phyloP scores from a whole-genome alignment of 1,140 invertebrate species.

The Formica exsecta region DNA sequence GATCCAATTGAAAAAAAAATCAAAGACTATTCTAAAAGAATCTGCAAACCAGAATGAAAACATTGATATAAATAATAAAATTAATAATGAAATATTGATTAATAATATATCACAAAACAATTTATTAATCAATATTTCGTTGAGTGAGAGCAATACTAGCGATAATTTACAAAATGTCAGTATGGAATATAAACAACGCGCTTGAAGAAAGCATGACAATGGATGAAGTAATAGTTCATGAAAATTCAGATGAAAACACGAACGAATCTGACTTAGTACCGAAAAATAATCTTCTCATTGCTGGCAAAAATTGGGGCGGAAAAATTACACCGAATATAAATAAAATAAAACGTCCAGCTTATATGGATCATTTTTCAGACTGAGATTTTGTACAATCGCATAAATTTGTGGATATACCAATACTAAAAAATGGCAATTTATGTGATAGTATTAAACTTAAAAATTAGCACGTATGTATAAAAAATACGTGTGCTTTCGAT shows the following conservation, averaged over 20 bases:
- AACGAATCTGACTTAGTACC: neutral
- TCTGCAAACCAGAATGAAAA: neutral
- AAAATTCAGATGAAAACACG: neutral
- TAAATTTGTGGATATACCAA: neutral
- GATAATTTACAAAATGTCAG: neutral
- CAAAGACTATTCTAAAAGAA: neutral
- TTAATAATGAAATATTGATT: neutral
- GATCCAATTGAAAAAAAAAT: neutral
- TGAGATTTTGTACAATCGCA: slow-evolving; percentile 3
- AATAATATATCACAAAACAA: neutral
- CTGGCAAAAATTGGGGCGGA: neutral
- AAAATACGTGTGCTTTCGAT: neutral
- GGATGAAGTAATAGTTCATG: neutral
- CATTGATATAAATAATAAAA: no score
- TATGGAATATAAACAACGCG: neutral
- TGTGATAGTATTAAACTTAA: slow-evolving; percentile 7
- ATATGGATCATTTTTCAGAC: neutral
- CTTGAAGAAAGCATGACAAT: neutral
- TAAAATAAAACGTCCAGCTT: neutral
- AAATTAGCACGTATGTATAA: neutral
- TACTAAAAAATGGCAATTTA: neutral
- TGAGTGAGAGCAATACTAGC: no score
- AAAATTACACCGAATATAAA: neutral
- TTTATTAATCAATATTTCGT: neutral
- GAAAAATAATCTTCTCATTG: neutral